A percentile compares a stretch with the other conserved stretches of the same genome.
These are phyloP conservation scores for Marmota flaviventris DNA, from an alignment of 2,113 vertebrate genomes.

Conservation along the genomic window DNA sequence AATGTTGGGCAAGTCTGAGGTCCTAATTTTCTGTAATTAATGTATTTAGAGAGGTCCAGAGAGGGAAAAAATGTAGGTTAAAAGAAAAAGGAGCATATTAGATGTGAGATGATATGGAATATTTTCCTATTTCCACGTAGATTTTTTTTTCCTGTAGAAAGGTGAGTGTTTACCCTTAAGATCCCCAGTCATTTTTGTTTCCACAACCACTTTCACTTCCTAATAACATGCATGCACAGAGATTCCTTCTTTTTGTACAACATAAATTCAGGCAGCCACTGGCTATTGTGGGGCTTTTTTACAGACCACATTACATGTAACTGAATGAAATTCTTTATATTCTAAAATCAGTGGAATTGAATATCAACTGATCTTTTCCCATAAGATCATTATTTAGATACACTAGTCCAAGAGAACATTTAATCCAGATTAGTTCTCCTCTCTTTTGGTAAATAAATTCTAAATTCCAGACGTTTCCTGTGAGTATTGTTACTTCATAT, in stretches of 20 bases:
- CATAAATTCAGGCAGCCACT: background rate
- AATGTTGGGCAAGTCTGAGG: background rate
- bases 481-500: background rate
- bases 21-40: background rate
- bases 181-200: background rate
- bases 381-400: background rate
- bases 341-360: slow-evolving; percentile 32
- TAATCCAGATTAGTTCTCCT: background rate
- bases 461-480: slow-evolving; percentile 23
- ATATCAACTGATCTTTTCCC: background rate
- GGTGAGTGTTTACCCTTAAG: background rate
- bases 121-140: background rate
- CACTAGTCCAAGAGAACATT: background rate
- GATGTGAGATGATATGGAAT: background rate
- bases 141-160: background rate
- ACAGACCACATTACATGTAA: background rate
- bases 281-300: background rate
- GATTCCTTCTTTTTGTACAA: background rate
- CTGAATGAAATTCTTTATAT: background rate
- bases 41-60: background rate
- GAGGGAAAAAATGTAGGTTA: background rate
- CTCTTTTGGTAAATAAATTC: slow-evolving; percentile 40
- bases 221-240: no score
- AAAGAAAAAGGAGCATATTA: background rate
- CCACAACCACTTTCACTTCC: background rate